These are phyloP conservation scores for Sesamia inferens DNA, from an alignment of 2,888 invertebrate genomes.

Conservation along the genomic window DNA sequence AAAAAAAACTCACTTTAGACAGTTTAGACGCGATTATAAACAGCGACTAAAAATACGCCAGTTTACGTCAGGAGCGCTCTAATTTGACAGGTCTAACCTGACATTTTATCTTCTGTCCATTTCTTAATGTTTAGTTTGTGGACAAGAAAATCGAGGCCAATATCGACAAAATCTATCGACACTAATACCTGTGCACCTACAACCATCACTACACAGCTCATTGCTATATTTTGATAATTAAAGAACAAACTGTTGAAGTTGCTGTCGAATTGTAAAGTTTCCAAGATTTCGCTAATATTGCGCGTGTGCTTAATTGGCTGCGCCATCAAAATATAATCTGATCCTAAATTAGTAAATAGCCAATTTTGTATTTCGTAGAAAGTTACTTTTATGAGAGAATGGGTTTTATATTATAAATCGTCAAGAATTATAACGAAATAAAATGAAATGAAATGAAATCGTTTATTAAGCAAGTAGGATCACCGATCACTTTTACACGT, in stretches of 20 bases:
- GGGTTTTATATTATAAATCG: not conserved
- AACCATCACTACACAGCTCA: constrained; percentile 55
- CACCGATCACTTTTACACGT: no score
- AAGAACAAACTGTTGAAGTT: constrained; percentile 58
- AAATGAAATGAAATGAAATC: no score
- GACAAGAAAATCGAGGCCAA: no score
- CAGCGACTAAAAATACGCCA: no score
- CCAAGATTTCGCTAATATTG: constrained; percentile 54
- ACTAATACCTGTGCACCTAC: constrained; percentile 3
- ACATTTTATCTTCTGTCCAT: no score
- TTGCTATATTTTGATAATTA: constrained; percentile 70
- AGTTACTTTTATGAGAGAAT: not conserved
- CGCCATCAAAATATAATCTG: constrained; percentile 1
- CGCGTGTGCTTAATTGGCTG: constrained; percentile 46
- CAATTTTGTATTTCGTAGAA: not conserved
- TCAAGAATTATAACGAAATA: not conserved
- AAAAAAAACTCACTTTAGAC: no score
- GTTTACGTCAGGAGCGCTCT: no score
- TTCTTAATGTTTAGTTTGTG: no score
- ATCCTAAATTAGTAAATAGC: not conserved
- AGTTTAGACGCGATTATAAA: no score
- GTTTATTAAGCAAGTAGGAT: no score
- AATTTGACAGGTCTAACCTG: no score
- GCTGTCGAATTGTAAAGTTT: constrained; percentile 48
- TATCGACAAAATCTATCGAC: constrained; percentile 34